Percentiles rank a stretch among this genome's conserved stretches.
phyloP scores from a whole-genome alignment of 2,113 vertebrate species.

The Tachysurus vachellii region DNA sequence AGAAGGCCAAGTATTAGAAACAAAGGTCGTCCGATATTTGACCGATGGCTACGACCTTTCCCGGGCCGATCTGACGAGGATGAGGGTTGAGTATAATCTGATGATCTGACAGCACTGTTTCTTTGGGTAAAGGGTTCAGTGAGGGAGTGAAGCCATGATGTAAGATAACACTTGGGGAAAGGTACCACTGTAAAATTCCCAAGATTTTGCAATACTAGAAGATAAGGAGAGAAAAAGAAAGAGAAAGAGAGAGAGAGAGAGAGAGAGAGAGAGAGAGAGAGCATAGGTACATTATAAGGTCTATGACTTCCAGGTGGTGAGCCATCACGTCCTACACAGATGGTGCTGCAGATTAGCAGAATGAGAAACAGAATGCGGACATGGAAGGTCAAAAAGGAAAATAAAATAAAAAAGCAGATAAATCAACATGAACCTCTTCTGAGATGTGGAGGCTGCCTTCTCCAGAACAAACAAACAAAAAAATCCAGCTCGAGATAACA shows the following conservation, averaged over 20 bases:
- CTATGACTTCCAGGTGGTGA: constrained; percentile 36
- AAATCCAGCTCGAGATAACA: constrained; percentile 7
- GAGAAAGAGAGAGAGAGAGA: neutral
- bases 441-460: neutral
- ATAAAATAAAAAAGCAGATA: neutral
- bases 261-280: neutral
- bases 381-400: constrained; percentile 55
- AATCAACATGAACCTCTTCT: constrained; percentile 9
- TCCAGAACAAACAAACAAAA: neutral
- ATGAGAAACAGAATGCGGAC: constrained; percentile 27
- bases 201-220: constrained; percentile 64
- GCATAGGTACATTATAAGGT: neutral
- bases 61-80: neutral
- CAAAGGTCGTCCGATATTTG: neutral
- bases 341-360: constrained; percentile 49
- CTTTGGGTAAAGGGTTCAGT: neutral
- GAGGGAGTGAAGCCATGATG: constrained; percentile 1
- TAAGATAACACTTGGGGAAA: constrained; percentile 12
- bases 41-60: neutral
- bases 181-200: constrained; percentile 34
- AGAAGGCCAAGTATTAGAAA: neutral
- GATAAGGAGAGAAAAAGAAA: constrained; percentile 45
- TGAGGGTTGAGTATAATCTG: constrained; percentile 4
- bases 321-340: constrained; percentile 29
- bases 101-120: neutral